phyloP scores from a whole-genome alignment of 2,888 invertebrate species.

The Rotaria macrura region DNA sequence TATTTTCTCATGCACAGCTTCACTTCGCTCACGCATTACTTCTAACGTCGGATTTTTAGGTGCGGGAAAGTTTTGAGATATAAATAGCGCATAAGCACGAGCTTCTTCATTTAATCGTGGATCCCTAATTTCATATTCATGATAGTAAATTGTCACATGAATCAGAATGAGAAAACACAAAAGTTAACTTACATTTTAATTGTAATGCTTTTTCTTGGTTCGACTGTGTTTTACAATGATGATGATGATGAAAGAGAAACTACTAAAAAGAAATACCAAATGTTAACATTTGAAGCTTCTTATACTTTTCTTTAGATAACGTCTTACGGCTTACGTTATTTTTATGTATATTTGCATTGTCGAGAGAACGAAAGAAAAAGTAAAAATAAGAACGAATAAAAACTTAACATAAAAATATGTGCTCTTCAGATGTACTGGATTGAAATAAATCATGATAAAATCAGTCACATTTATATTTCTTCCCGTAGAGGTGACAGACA shows the following conservation, averaged over 20 bases:
- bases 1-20: background rate
- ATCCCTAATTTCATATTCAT: background rate
- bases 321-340: background rate
- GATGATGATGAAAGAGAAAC: background rate
- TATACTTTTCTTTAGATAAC: background rate
- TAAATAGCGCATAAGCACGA: background rate
- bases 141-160: background rate
- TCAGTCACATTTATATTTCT: no score
- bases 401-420: background rate
- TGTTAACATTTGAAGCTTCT: background rate
- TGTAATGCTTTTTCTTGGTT: background rate
- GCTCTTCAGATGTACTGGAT: background rate
- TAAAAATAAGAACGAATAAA: background rate
- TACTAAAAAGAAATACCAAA: background rate
- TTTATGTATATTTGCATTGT: background rate
- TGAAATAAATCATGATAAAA: background rate
- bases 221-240: background rate
- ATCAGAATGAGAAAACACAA: background rate
- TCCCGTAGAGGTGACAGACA: no score
- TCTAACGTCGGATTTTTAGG: background rate
- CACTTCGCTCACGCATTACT: background rate
- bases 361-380: background rate
- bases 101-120: background rate
- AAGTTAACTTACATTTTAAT: background rate
- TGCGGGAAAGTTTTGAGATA: background rate